These are phyloP conservation scores for Typhlichthys eigenmanni DNA, from an alignment of 2,797 vertebrate species.

Conservation along the genomic window DNA sequence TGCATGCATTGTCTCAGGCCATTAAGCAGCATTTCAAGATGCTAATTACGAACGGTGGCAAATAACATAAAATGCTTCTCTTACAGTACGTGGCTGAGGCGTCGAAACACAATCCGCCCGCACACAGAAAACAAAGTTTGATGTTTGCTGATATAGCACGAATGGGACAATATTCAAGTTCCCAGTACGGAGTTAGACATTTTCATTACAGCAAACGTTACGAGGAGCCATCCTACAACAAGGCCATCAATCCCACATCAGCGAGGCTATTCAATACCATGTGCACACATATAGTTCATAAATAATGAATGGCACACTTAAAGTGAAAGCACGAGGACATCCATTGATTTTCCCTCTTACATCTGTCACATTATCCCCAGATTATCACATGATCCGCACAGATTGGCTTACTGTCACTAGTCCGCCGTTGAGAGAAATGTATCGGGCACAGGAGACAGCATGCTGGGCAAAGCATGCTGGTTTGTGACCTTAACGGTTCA, in stretches of 20 bases:
- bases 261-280: conserved; percentile 50
- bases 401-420: conserved; percentile 53
- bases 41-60: conserved; percentile 51
- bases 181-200: conserved; percentile 19
- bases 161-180: conserved; percentile 21
- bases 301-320: conserved; percentile 76
- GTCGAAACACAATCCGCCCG: conserved; percentile 26
- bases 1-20: conserved; percentile 63
- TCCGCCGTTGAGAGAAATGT: conserved; percentile 26
- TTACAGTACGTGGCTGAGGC: conserved; percentile 35
- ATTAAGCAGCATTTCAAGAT: conserved; percentile 63
- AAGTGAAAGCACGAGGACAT: conserved; percentile 58
- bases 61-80: conserved; percentile 58
- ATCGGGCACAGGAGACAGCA: conserved; percentile 6
- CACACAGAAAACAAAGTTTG: conserved; percentile 33
- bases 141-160: conserved; percentile 20
- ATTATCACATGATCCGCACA: conserved; percentile 65
- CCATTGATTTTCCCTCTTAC: conserved; percentile 64
- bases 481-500: conserved; percentile 41
- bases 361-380: conserved; percentile 62
- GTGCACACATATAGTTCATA: conserved; percentile 57
- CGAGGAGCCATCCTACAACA: conserved; percentile 22
- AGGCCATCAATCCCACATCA: conserved; percentile 39
- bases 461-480: conserved; percentile 30
- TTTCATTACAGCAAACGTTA: conserved; percentile 38